phyloP scores from a whole-genome alignment of 1,140 invertebrate species.

The Brachionus koreanus region DNA sequence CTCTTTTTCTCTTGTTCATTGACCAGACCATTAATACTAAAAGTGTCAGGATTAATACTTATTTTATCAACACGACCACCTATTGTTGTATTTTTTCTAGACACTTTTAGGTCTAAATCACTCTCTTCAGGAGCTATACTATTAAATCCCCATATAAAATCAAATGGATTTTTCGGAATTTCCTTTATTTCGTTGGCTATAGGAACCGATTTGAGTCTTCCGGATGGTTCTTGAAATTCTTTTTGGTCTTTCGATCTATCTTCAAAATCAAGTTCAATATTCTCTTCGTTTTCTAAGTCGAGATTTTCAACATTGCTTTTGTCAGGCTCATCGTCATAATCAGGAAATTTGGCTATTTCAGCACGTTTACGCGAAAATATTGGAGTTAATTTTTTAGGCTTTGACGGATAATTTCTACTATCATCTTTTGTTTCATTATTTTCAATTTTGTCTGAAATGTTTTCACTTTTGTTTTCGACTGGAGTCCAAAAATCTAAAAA shows the following conservation, averaged over 20 bases:
- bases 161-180: slow-evolving; percentile 15
- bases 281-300: neutral
- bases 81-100: neutral
- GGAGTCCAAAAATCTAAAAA: neutral
- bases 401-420: neutral
- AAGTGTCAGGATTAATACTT: slow-evolving; percentile 1
- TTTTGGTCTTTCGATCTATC: neutral
- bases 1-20: neutral
- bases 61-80: slow-evolving; percentile 3
- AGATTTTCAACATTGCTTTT: neutral
- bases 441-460: neutral
- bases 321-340: neutral
- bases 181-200: neutral
- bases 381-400: slow-evolving; percentile 21
- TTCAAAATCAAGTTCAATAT: neutral
- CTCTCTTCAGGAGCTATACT: neutral
- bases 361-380: slow-evolving; percentile 12
- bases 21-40: neutral
- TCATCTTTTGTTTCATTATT: neutral
- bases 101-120: neutral
- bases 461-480: neutral
- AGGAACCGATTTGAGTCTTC: neutral
- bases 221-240: neutral
- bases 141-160: neutral
- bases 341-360: slow-evolving; percentile 16